These are phyloP conservation scores for Ochropleura leucogaster DNA, from an alignment of 2,888 invertebrate species.

Conservation along the genomic window DNA sequence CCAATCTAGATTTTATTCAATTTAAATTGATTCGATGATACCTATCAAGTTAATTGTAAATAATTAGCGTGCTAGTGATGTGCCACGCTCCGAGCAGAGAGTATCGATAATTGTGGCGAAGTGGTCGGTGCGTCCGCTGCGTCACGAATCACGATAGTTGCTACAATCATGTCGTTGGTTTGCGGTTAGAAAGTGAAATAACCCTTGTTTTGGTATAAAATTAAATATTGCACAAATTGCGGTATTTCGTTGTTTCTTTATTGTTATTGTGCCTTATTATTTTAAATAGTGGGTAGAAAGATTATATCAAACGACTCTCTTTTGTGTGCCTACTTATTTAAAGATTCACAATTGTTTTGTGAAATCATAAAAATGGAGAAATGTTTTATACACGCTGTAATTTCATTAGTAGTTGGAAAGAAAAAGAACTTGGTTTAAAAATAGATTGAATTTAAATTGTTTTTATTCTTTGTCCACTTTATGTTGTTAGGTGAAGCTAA, in stretches of 20 bases:
- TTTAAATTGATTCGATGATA: slow-evolving; percentile 34
- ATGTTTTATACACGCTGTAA: not conserved
- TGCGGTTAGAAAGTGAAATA: slow-evolving; percentile 84
- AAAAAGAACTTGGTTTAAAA: not conserved
- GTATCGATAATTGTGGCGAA: slow-evolving; percentile 52
- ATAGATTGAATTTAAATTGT: not conserved
- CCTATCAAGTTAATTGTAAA: slow-evolving; percentile 34
- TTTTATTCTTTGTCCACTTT: not conserved
- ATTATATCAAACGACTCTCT: not conserved
- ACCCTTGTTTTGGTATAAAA: slow-evolving; percentile 74
- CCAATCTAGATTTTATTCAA: slow-evolving; percentile 36
- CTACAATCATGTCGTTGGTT: slow-evolving; percentile 72
- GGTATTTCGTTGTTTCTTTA: slow-evolving; percentile 64
- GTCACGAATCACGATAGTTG: slow-evolving; percentile 72
- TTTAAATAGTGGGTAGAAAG: slow-evolving; percentile 11
- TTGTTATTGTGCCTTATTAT: slow-evolving; percentile 53
- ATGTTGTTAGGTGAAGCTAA: slow-evolving; percentile 14
- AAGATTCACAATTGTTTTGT: not conserved
- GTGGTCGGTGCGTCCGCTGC: slow-evolving; percentile 57
- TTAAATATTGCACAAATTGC: slow-evolving; percentile 78
- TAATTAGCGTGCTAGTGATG: slow-evolving; percentile 65
- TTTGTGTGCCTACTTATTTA: not conserved
- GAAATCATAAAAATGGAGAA: not conserved
- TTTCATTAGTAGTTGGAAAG: not conserved
- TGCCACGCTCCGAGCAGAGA: slow-evolving; percentile 36